Evolutionary conservation across 2,113 vertebrate genomes (phyloP).

Genomic region (Menidia beryllina): DNA sequence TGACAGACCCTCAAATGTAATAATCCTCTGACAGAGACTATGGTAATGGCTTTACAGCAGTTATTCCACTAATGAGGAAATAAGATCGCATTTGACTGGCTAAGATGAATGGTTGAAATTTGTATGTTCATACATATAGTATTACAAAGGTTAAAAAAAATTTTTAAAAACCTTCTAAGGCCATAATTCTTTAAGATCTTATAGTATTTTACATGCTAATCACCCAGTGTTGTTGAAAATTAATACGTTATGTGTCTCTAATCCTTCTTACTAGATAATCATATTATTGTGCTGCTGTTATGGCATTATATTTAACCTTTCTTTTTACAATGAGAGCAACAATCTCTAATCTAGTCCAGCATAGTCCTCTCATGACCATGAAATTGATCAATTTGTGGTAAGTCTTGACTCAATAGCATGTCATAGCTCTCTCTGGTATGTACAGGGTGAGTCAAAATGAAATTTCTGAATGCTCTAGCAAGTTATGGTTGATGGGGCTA

Average conservation of each 20-base stretch:
- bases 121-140: neutral
- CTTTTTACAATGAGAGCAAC: slow-evolving; percentile 2
- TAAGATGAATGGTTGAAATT: slow-evolving; percentile 32
- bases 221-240: too few relatives aligned
- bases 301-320: neutral
- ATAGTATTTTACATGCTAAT: too few relatives aligned
- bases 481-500: too few relatives aligned
- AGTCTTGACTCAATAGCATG: slow-evolving; percentile 19
- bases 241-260: too few relatives aligned
- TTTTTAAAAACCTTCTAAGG: neutral
- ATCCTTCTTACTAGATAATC: neutral
- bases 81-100: slow-evolving; percentile 38
- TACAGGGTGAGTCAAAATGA: too few relatives aligned
- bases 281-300: neutral
- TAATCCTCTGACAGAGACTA: slow-evolving; percentile 63
- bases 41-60: slow-evolving; percentile 45
- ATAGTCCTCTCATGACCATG: neutral
- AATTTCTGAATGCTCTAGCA: too few relatives aligned
- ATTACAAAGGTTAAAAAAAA: neutral
- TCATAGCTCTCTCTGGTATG: neutral
- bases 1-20: slow-evolving; percentile 57
- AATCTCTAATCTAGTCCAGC: neutral
- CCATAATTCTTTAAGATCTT: too few relatives aligned
- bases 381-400: slow-evolving; percentile 22
- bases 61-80: slow-evolving; percentile 39